Percentiles rank a stretch among this genome's conserved stretches.
phyloP scores from a whole-genome alignment of 2,797 vertebrate species.

The Xiphophorus birchmanni region DNA sequence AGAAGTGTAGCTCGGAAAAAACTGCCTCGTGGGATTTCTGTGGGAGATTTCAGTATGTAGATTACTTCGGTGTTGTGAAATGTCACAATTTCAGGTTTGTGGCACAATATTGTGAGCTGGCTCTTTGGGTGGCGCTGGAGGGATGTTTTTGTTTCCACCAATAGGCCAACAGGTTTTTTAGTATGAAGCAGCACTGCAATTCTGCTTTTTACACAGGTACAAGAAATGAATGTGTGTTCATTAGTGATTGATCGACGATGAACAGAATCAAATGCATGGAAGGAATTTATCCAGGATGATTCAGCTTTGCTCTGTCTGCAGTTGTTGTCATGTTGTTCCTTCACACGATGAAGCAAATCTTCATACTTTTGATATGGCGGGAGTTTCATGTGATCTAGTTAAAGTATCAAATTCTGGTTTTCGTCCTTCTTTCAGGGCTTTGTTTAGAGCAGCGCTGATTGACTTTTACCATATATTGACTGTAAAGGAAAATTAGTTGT shows the following conservation, averaged over 20 bases:
- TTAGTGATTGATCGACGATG: constrained; percentile 2
- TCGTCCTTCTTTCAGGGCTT: neutral
- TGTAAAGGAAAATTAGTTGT: neutral
- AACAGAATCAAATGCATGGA: constrained; percentile 21
- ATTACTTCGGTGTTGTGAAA: constrained; percentile 36
- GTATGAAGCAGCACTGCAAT: constrained; percentile 48
- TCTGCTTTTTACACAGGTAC: constrained; percentile 31
- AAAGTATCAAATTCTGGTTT: neutral
- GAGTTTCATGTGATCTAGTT: neutral
- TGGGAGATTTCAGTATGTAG: constrained; percentile 13
- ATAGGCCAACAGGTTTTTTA: constrained; percentile 39
- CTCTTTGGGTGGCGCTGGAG: constrained; percentile 60
- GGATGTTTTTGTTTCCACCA: constrained; percentile 73
- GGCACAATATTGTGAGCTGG: constrained; percentile 55
- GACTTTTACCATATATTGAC: neutral
- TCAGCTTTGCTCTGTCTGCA: constrained; percentile 10
- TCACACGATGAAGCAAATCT: constrained; percentile 34
- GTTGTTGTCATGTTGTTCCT: constrained; percentile 24
- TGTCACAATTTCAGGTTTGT: constrained; percentile 54
- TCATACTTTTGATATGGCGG: constrained; percentile 18
- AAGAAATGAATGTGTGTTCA: constrained; percentile 41
- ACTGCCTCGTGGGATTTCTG: constrained; percentile 10
- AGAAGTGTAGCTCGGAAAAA: constrained; percentile 15
- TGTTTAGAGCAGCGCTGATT: neutral
- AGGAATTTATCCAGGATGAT: constrained; percentile 9